Conservation (phyloP, 2,797 vertebrate genomes). For the Masticophis lateralis region DNA sequence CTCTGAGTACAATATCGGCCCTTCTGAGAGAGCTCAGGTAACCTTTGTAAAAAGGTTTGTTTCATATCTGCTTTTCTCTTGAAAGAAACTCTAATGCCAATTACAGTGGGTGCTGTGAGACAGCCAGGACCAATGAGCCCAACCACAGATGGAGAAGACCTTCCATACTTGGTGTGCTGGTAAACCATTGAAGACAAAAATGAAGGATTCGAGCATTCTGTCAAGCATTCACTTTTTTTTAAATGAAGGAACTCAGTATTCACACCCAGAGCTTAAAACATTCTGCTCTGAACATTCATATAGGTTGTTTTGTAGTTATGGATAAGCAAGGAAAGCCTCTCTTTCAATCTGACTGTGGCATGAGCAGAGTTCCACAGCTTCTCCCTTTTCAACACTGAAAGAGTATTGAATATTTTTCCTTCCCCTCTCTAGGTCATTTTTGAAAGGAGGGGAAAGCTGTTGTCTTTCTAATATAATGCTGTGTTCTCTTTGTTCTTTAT, state of each 20-base stretch:
- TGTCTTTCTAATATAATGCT: slow-evolving; percentile 60
- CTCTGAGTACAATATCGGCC: slow-evolving; percentile 91
- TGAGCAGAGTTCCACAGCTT: background rate
- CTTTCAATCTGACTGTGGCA: background rate
- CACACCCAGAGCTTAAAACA: background rate
- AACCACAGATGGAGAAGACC: slow-evolving; percentile 9
- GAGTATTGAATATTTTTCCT: slow-evolving; percentile 20
- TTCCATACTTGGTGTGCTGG: slow-evolving; percentile 21
- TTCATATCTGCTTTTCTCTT: slow-evolving; percentile 30
- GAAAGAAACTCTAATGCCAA: slow-evolving; percentile 41
- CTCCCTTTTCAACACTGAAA: slow-evolving; percentile 13
- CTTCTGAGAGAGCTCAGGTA: slow-evolving; percentile 99
- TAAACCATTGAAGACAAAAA: background rate
- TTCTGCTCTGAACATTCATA: slow-evolving; percentile 12
- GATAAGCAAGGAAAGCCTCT: fast-evolving
- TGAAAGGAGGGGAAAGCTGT: background rate
- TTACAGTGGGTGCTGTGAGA: slow-evolving; percentile 35
- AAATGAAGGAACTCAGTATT: background rate
- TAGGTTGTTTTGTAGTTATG: background rate
- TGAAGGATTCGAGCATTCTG: slow-evolving; percentile 15
- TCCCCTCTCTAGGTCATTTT: slow-evolving; percentile 7
- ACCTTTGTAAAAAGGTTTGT: background rate
- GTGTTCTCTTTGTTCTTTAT: slow-evolving; percentile 68
- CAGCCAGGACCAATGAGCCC: slow-evolving; percentile 8
- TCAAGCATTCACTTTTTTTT: background rate